A percentile compares a stretch with the other conserved stretches of the same genome.
These are phyloP conservation scores for Eretmochelys imbricata DNA, from an alignment of 2,113 vertebrate species.

Conservation along the genomic window DNA sequence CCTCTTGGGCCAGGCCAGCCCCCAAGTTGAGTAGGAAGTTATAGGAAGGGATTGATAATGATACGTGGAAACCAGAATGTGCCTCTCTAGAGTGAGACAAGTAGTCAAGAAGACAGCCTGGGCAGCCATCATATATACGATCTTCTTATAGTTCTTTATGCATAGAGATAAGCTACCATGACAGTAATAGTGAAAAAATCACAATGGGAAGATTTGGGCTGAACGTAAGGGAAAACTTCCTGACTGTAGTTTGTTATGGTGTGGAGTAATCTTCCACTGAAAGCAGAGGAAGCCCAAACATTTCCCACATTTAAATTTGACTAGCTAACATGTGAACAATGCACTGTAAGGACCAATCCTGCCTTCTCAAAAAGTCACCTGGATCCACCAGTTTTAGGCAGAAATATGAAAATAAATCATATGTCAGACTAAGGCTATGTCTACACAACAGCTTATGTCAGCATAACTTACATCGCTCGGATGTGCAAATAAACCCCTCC, in stretches of 20 bases:
- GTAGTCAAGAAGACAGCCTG: fast-evolving
- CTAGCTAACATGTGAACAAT: background rate
- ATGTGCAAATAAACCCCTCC: no score
- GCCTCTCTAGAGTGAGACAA: background rate
- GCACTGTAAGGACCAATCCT: background rate
- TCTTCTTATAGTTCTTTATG: fast-evolving
- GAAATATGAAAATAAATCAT: background rate
- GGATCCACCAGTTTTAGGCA: background rate
- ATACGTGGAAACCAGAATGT: background rate
- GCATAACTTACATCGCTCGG: no score
- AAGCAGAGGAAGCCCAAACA: background rate
- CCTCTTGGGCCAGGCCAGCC: no score
- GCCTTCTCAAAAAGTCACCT: background rate
- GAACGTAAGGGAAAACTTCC: constrained; percentile 5
- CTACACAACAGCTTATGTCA: no score
- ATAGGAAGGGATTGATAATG: background rate
- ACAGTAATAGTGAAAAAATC: background rate
- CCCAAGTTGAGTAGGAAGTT: background rate
- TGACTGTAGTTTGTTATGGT: background rate
- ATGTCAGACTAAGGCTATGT: background rate
- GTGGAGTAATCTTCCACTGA: background rate
- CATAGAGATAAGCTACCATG: background rate
- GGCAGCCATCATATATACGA: fast-evolving
- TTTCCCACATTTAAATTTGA: background rate
- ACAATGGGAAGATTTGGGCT: background rate